Percentiles rank a stretch among this genome's conserved stretches.
Conservation (phyloP, 2,888 invertebrate genomes). For the Rhimphoctona megacephalus region DNA sequence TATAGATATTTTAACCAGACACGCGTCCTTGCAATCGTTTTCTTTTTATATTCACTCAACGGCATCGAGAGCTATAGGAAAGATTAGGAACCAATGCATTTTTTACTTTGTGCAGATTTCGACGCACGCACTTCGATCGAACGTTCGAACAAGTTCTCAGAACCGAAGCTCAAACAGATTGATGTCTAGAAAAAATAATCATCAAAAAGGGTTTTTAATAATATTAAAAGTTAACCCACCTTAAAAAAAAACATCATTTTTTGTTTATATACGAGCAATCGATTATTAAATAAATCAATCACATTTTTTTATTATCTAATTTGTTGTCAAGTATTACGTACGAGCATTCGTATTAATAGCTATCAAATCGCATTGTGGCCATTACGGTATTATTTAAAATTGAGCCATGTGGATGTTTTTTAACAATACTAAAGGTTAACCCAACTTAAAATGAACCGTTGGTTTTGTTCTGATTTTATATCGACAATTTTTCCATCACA, state of each 20-base stretch:
- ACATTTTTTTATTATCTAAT: background rate
- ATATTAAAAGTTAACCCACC: no score
- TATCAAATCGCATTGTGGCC: background rate
- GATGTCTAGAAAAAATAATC: background rate
- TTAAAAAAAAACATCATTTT: background rate
- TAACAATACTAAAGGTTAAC: background rate
- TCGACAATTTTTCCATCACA: background rate
- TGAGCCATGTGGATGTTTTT: background rate
- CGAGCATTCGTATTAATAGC: background rate
- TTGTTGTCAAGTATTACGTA: background rate
- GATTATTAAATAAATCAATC: background rate
- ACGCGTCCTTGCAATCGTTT: conserved; percentile 44
- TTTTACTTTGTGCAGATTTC: conserved; percentile 4
- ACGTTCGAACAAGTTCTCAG: conserved; percentile 12
- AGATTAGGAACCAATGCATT: conserved; percentile 44
- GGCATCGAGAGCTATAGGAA: background rate
- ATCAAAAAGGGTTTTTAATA: background rate
- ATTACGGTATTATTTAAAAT: background rate
- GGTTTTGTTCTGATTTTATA: background rate
- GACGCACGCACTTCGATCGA: background rate
- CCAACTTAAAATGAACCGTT: background rate
- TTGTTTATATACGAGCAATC: background rate
- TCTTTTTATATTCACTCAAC: conserved; percentile 37
- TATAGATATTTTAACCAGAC: conserved; percentile 27
- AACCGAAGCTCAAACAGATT: conserved; percentile 11